Conservation (phyloP, 2,797 vertebrate genomes). For the Thunnus albacares region DNA sequence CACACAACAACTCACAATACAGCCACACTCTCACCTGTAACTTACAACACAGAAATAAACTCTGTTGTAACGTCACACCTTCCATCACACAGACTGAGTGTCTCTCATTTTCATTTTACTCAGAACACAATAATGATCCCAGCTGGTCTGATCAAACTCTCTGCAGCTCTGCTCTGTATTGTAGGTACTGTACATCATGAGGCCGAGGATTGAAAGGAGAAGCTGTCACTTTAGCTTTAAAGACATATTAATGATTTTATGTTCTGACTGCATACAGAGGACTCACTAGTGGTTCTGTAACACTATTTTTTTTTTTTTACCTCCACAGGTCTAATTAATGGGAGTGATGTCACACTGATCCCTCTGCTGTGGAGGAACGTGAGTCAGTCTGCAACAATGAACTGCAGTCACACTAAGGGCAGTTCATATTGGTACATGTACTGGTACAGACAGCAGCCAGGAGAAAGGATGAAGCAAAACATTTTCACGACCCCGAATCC, state of each 20-base stretch:
- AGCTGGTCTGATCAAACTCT: constrained; percentile 19
- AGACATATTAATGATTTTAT: too few relatives aligned
- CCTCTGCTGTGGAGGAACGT: constrained; percentile 14
- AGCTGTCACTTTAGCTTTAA: too few relatives aligned
- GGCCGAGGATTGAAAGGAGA: too few relatives aligned
- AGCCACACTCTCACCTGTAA: too few relatives aligned
- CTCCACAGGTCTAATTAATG: constrained; percentile 35
- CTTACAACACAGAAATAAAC: too few relatives aligned
- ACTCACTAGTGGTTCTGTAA: too few relatives aligned
- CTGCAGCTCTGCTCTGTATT: constrained; percentile 23
- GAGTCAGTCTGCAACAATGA: too few relatives aligned
- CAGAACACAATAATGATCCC: constrained; percentile 13
- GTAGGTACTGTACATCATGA: background rate
- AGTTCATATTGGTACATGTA: constrained; percentile 33
- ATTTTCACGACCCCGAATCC: constrained; percentile 24
- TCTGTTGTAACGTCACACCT: background rate
- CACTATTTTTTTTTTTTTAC: too few relatives aligned
- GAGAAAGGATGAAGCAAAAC: constrained; percentile 43
- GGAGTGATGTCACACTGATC: constrained; percentile 52
- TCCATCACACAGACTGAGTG: background rate
- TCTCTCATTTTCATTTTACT: too few relatives aligned
- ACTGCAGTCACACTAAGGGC: constrained; percentile 46
- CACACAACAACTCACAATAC: constrained; percentile 10
- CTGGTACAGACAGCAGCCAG: constrained; percentile 70
- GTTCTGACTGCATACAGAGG: too few relatives aligned